These are phyloP conservation scores for Zaprionus taronus DNA, from an alignment of 1,140 invertebrate species.

Conservation along the genomic window DNA sequence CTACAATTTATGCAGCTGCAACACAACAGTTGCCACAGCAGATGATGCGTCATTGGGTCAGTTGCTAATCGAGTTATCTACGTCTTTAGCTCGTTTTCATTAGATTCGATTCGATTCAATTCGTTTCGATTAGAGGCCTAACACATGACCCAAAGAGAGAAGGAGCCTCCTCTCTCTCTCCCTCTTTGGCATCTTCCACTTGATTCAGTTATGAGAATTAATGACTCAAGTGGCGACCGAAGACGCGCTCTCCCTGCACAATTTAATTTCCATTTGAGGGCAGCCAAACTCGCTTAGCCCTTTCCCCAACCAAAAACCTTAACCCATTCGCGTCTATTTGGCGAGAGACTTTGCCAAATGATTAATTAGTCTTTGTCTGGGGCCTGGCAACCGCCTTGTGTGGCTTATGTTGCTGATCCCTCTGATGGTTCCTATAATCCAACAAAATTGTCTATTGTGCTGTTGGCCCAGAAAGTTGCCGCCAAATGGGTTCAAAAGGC, in stretches of 20 bases:
- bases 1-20: conserved; percentile 1
- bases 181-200: conserved; percentile 3
- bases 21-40: background rate
- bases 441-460: conserved; percentile 75
- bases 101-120: conserved; percentile 60
- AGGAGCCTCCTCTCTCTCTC: too few relatives aligned
- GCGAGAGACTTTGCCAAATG: conserved; percentile 49
- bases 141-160: background rate
- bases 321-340: conserved; percentile 6
- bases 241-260: conserved; percentile 45
- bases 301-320: conserved; percentile 3
- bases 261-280: conserved; percentile 77
- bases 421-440: conserved; percentile 77
- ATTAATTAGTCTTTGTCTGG: conserved; percentile 69
- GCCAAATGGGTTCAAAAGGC: conserved; percentile 56
- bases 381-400: conserved; percentile 26
- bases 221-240: conserved; percentile 69
- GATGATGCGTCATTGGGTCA: background rate
- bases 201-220: conserved; percentile 74
- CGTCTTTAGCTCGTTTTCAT: conserved; percentile 69
- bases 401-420: conserved; percentile 47
- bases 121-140: conserved; percentile 37
- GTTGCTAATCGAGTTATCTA: conserved; percentile 45
- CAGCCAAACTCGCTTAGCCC: conserved; percentile 12
- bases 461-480: conserved; percentile 11